A percentile compares a stretch with the other conserved stretches of the same genome.
phyloP scores from a whole-genome alignment of 1,140 invertebrate genomes.

The Himalopsyche phryganea region DNA sequence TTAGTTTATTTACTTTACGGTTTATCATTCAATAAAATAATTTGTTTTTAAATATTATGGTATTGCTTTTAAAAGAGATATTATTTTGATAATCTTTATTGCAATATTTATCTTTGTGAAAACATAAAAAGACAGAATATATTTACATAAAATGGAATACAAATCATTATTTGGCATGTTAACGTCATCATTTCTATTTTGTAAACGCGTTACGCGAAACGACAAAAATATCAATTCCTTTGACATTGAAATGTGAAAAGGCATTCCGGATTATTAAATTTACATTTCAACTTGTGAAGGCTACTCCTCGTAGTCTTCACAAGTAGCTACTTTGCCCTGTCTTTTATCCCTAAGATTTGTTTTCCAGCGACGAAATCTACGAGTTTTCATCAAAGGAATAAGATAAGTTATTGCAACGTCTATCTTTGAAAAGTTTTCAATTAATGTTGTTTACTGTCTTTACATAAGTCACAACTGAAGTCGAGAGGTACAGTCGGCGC shows the following conservation, averaged over 20 bases:
- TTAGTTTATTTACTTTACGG: too few relatives aligned
- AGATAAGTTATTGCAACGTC: constrained; percentile 32
- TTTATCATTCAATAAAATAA: too few relatives aligned
- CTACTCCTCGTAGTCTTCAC: constrained; percentile 7
- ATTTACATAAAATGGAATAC: too few relatives aligned
- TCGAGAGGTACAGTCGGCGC: neutral
- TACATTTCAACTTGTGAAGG: constrained; percentile 26
- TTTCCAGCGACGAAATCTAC: constrained; percentile 25
- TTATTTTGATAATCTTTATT: too few relatives aligned
- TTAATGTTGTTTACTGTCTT: constrained; percentile 29
- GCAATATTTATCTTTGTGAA: too few relatives aligned
- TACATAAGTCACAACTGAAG: neutral
- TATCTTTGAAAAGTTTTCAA: constrained; percentile 29
- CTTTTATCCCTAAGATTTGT: constrained; percentile 23
- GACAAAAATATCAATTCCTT: constrained; percentile 30
- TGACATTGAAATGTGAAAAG: constrained; percentile 35
- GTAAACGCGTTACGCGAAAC: constrained; percentile 23
- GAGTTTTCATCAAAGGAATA: constrained; percentile 25
- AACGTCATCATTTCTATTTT: constrained; percentile 1
- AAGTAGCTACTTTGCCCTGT: neutral
- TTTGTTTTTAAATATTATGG: too few relatives aligned
- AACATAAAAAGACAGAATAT: too few relatives aligned
- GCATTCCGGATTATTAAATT: constrained; percentile 35
- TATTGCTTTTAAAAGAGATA: too few relatives aligned
- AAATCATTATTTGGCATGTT: too few relatives aligned